Evolutionary conservation across 2,888 invertebrate genomes (phyloP).

Genomic region (Anaspis maculata): DNA sequence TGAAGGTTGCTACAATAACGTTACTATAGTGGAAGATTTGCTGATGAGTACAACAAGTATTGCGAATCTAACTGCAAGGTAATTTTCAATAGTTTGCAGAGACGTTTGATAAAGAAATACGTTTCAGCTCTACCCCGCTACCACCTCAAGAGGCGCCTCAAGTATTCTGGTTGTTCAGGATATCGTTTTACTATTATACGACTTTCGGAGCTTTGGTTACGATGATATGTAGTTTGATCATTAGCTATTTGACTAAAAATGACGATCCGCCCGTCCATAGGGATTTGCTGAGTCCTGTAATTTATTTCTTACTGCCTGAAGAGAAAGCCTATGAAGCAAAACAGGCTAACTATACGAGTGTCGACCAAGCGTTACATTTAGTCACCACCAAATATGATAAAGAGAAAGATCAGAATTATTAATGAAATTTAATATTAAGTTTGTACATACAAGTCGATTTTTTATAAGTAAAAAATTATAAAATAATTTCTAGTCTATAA

Average conservation of each 20-base stretch:
- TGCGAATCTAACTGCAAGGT: no score
- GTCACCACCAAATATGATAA: conserved; percentile 5
- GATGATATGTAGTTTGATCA: conserved; percentile 3
- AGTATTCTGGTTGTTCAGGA: conserved; percentile 6
- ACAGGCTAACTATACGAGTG: conserved; percentile 12
- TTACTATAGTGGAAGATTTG: background rate
- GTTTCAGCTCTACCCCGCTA: no score
- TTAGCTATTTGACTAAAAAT: conserved; percentile 7
- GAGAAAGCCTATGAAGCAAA: conserved; percentile 29
- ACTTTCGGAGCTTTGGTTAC: conserved; percentile 4
- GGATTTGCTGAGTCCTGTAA: conserved; percentile 53
- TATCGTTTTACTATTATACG: conserved; percentile 8
- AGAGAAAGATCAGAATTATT: conserved; percentile 4
- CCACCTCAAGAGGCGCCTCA: no score
- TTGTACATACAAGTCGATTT: no score
- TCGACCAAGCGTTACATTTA: conserved; percentile 16
- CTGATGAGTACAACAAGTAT: no score
- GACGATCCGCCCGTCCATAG: conserved; percentile 41
- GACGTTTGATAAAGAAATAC: background rate
- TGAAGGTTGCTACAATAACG: conserved; percentile 11
- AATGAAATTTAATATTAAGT: background rate
- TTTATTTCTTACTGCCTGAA: conserved; percentile 47
- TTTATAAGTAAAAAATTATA: no score
- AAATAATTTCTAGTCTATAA: no score
- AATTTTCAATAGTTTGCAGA: no score